These are phyloP conservation scores for Nyctereutes procyonoides DNA, from an alignment of 2,113 vertebrate species.

Conservation along the genomic window DNA sequence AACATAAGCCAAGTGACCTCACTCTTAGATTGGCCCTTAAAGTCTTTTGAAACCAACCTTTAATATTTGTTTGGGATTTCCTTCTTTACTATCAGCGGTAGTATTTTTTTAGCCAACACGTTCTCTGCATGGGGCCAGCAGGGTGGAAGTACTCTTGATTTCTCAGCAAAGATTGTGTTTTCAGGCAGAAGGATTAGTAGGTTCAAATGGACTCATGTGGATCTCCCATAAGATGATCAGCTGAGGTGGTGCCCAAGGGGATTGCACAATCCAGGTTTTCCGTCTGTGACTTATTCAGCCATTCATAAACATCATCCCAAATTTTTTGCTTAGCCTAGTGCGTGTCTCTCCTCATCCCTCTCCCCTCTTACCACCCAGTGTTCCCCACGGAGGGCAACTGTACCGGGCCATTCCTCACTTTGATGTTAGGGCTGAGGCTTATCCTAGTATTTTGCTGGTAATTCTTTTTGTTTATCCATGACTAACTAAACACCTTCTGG, in stretches of 20 bases:
- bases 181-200: not conserved
- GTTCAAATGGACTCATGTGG: not conserved
- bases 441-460: not conserved
- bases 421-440: not conserved
- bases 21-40: not conserved
- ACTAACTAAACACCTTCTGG: constrained; percentile 15
- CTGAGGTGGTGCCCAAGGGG: not conserved
- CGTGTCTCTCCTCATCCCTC: not conserved
- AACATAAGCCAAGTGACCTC: not conserved
- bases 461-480: constrained; percentile 24
- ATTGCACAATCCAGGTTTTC: not conserved
- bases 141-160: not conserved
- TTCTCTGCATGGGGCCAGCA: not conserved
- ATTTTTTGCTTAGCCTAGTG: not conserved
- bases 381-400: not conserved
- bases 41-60: not conserved
- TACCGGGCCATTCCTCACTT: not conserved
- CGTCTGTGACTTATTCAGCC: not conserved
- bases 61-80: not conserved
- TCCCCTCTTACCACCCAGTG: not conserved
- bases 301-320: not conserved
- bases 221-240: not conserved
- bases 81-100: not conserved
- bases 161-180: not conserved
- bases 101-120: not conserved